Evolutionary conservation across 2,888 invertebrate species (phyloP), one percentile per base, ranked within the genome.

Genomic region (Diarsia brunnea): DNA sequence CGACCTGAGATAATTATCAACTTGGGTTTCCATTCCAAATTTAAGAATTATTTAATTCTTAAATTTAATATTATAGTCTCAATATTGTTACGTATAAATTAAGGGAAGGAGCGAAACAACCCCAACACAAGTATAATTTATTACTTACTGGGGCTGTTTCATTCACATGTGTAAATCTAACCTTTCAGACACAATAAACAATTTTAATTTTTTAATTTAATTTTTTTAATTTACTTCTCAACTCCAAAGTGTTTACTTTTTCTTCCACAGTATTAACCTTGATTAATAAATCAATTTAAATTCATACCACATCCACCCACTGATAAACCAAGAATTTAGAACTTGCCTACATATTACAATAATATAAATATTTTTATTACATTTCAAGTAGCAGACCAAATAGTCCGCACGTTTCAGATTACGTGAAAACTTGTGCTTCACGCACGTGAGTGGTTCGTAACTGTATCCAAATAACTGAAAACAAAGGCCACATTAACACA

Each of bases 401-500:
- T 85, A 74, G 74, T 75, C 66, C 51, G 72, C 78, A 79, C 78
- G 83, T 85, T 83, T 79, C 53, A 61, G 69, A 68, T 77, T 78
- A 85, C 77, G 83, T 79, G 74, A 69, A 84, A 80, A 67, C 75
- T 73, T 73, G 47, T 67, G 74, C 51, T 78, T 55, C 64, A 75
- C 60, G 60, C 78, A 83, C 81, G 78, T 87, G 86, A 72, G 45
- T 68, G 63, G 69, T 72, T 64, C 53, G 38, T 67, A 75, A 78
- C 75, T 77, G 78, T 81, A 79, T 65, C 67, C 69, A 85, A 87
- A 87, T 87, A 80, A 77, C 73, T 73, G 73, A 75, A 78, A 84
- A 86, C 78, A 85, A 86, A 87, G 81, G 81, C 79, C 77, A 85
- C 69, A 67, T 85, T 75, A 81, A 77, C 76, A 75, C 75, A 75